Conservation (phyloP, 1,140 invertebrate species). For the Elymnias hypermnestra region DNA sequence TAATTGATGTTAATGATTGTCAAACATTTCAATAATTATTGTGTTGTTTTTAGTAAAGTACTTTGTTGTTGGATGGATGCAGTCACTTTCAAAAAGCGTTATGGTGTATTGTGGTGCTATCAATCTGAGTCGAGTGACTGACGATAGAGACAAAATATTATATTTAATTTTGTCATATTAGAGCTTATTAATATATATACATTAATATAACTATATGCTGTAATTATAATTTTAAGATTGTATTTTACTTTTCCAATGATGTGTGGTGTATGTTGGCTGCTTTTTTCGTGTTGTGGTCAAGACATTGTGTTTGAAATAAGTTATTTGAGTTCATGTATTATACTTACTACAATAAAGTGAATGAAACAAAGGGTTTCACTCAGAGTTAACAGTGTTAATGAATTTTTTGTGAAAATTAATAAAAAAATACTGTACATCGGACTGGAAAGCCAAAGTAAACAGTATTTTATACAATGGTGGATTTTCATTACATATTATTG, state of each 20-base stretch:
- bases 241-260: conserved; percentile 43
- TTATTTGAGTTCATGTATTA: conserved; percentile 54
- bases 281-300: conserved; percentile 32
- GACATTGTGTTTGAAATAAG: conserved; percentile 36
- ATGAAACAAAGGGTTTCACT: conserved; percentile 51
- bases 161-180: conserved; percentile 68
- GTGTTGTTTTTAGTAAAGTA: conserved; percentile 18
- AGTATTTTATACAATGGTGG: conserved; percentile 61
- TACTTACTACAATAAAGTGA: conserved; percentile 44
- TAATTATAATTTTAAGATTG: conserved; percentile 69
- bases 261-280: conserved; percentile 37
- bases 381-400: conserved; percentile 65
- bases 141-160: conserved; percentile 51
- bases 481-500: conserved; percentile 45
- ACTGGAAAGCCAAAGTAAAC: conserved; percentile 74
- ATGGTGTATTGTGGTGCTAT: conserved; percentile 67
- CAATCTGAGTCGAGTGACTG: conserved; percentile 56
- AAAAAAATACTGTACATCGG: conserved; percentile 70
- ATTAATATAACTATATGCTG: conserved; percentile 58
- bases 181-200: conserved; percentile 73
- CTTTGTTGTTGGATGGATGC: conserved; percentile 20
- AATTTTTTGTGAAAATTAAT: conserved; percentile 62
- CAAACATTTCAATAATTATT: conserved; percentile 21
- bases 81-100: conserved; percentile 54
- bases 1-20: conserved; percentile 33